Percentiles rank a stretch among this genome's conserved stretches.
Conservation (phyloP, 2,113 vertebrate genomes). For the Carettochelys insculpta region DNA sequence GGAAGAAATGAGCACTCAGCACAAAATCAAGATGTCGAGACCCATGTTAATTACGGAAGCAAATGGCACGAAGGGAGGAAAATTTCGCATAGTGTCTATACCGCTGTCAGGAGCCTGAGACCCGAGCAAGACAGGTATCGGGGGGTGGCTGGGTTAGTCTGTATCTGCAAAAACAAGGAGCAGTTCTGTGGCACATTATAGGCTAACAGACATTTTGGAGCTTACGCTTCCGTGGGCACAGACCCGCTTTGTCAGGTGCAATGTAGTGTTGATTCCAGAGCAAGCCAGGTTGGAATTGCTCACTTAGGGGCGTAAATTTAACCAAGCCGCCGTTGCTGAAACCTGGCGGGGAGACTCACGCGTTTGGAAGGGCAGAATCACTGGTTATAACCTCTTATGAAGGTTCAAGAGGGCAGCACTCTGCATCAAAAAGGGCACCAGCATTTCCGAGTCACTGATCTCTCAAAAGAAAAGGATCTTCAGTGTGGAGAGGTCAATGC, state of each 20-base stretch:
- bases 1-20: background rate
- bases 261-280: too few relatives aligned
- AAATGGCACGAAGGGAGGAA: background rate
- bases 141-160: too few relatives aligned
- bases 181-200: too few relatives aligned
- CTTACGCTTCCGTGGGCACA: too few relatives aligned
- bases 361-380: background rate
- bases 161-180: too few relatives aligned
- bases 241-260: too few relatives aligned
- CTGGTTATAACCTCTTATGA: background rate
- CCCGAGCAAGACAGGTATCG: too few relatives aligned
- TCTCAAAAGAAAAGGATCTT: background rate
- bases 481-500: background rate
- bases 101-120: too few relatives aligned
- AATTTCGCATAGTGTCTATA: background rate
- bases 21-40: background rate
- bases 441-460: background rate
- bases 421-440: background rate
- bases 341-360: background rate
- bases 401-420: background rate
- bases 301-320: too few relatives aligned
- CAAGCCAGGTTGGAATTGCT: too few relatives aligned
- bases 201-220: too few relatives aligned
- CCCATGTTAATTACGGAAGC: background rate
- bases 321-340: background rate